phyloP scores from a whole-genome alignment of 2,113 vertebrate genomes.

The Phylloscopus whistleri region DNA sequence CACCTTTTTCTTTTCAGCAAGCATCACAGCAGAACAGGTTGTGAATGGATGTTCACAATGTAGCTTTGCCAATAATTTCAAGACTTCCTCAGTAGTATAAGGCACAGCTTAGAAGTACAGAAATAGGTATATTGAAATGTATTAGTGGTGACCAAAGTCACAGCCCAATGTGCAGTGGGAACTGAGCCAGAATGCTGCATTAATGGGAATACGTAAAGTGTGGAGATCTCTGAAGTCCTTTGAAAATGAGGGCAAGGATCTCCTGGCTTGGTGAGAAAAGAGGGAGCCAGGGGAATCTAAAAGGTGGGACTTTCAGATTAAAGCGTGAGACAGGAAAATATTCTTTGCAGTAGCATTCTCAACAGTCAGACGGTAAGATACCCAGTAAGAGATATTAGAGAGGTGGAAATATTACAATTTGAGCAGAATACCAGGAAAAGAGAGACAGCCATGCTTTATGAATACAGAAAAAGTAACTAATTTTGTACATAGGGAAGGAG shows the following conservation, averaged over 20 bases:
- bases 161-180: not conserved
- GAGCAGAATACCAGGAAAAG: not conserved
- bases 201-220: not conserved
- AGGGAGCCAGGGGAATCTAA: not conserved
- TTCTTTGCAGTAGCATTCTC: not conserved
- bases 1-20: not conserved
- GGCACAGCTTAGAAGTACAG: not conserved
- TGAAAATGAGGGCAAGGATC: not conserved
- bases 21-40: not conserved
- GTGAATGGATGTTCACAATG: not conserved
- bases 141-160: not conserved
- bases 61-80: not conserved
- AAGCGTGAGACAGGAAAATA: not conserved
- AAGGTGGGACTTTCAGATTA: not conserved
- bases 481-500: not conserved
- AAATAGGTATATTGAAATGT: not conserved
- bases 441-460: not conserved
- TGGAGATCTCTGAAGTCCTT: not conserved
- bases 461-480: not conserved
- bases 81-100: not conserved
- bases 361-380: not conserved
- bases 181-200: not conserved
- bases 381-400: not conserved
- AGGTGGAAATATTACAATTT: not conserved
- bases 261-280: not conserved